Base-by-base conservation (phyloP, 2,888 invertebrate genomes). In the Cephus pygmeus region DNA sequence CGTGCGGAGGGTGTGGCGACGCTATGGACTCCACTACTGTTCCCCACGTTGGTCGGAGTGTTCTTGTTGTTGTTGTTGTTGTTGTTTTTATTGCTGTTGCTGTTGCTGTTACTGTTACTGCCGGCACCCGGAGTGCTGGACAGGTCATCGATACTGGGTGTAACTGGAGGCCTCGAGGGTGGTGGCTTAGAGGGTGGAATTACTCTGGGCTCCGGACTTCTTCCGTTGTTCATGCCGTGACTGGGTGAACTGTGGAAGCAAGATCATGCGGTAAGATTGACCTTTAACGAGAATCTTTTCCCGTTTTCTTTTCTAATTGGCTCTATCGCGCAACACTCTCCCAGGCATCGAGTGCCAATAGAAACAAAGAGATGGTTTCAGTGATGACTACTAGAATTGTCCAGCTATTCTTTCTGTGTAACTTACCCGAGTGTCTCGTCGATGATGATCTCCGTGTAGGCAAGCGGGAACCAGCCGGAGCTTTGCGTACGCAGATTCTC, bases 381-480 rank as follows among this genome's bases (percentile, higher is more conserved):
- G 15, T 1, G 40, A 40, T 0, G 6, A 40, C 1, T 15, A 40
- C 6, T 15, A 40, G 15, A 40, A 40, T 15, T 40, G 4, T 15
- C 40, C 15, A 40, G 40, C 15, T 15, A 40, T 40, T 40, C 15
- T 15, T 40, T 15, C 40, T 15, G 40, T 6, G 12, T 15, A 69
- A 91, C 93, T 92, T 90, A 95, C 95, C 93, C 93, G 84, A 93
- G 91, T 83, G 94, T 93, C 84, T 95, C 95, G 85, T 95, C 96
- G 78, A 94, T 92, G 75, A 95, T 93, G n/a, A 93, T 93, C 92
- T 98, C 98, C 40, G 98, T 98, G 89, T 98, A 98, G n/a, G 98
- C 98, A 81, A 98, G 92, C 1, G 98, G 98, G 92, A 98, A 98
- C 98, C 98, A 98, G 56, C 98, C 98, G 83, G 97, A 96, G 89